A percentile compares a stretch with the other conserved stretches of the same genome.
Conservation (phyloP, 1,140 invertebrate genomes). For the Cardiocondyla obscurior region DNA sequence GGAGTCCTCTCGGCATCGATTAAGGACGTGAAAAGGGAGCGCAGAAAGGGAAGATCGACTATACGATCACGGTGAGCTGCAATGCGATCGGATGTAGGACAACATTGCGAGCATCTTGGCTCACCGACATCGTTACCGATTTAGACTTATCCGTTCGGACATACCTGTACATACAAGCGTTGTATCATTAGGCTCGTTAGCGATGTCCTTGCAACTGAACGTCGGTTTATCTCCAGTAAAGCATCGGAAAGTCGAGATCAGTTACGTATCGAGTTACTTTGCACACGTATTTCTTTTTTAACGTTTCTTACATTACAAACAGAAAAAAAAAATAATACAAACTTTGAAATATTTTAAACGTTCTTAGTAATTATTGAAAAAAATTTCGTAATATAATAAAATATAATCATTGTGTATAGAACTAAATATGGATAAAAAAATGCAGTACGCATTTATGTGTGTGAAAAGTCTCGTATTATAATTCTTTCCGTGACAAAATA, state of each 20-base stretch:
- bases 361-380: not conserved
- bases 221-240: slow-evolving; percentile 20
- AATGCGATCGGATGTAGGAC: slow-evolving; percentile 66
- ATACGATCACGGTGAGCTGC: slow-evolving; percentile 39
- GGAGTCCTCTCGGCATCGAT: slow-evolving; percentile 20
- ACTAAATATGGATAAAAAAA: not conserved
- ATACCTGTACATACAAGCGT: slow-evolving; percentile 63
- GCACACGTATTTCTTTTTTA: not conserved
- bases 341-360: not conserved
- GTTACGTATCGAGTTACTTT: not conserved
- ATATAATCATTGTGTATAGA: not conserved
- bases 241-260: not conserved
- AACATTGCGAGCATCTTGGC: slow-evolving; percentile 71
- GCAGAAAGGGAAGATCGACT: slow-evolving; percentile 59
- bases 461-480: not conserved
- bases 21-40: slow-evolving; percentile 49
- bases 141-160: slow-evolving; percentile 76
- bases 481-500: not conserved
- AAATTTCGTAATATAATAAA: not conserved
- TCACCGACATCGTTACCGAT: slow-evolving; percentile 74
- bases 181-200: slow-evolving; percentile 72
- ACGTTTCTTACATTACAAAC: not conserved
- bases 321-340: not conserved
- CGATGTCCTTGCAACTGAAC: slow-evolving; percentile 50
- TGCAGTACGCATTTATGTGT: not conserved